Percentiles rank a stretch among this genome's conserved stretches.
phyloP scores from a whole-genome alignment of 1,140 invertebrate species.

The Apis cerana region DNA sequence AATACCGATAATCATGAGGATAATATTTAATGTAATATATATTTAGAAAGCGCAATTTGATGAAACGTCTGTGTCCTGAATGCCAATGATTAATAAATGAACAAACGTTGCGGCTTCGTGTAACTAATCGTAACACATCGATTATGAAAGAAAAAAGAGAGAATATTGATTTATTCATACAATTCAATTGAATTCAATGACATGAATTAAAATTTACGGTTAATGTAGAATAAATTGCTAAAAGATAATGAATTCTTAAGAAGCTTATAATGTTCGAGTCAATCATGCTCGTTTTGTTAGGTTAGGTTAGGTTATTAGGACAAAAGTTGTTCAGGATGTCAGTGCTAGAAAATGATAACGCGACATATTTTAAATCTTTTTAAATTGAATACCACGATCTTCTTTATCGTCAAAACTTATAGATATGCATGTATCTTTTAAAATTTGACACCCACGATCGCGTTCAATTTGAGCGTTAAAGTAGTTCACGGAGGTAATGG shows the following conservation, averaged over 20 bases:
- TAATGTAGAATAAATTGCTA: not conserved
- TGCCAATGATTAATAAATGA: slow-evolving; percentile 16
- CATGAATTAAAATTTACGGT: not conserved
- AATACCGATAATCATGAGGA: slow-evolving; percentile 4
- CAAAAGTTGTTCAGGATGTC: slow-evolving; percentile 34
- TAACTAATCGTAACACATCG: not conserved
- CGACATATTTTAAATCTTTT: too few relatives aligned
- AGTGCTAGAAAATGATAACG: too few relatives aligned
- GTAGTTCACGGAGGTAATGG: slow-evolving; percentile 39
- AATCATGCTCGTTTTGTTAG: not conserved
- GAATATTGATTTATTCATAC: not conserved
- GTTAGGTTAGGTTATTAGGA: slow-evolving; percentile 37
- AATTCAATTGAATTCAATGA: not conserved
- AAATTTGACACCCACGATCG: slow-evolving; percentile 18
- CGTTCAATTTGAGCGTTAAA: slow-evolving; percentile 24
- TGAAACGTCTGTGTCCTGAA: slow-evolving; percentile 9
- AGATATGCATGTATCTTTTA: not conserved
- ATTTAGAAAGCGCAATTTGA: slow-evolving; percentile 24
- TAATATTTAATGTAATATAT: slow-evolving; percentile 17
- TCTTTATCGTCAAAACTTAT: not conserved
- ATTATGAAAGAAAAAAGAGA: not conserved
- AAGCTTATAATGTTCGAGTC: not conserved
- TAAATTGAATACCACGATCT: too few relatives aligned
- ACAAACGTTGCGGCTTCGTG: not conserved
- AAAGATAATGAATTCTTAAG: not conserved